Evolutionary conservation across 2,113 vertebrate genomes (phyloP).

Genomic region (Oxygymnocypris stewartii): DNA sequence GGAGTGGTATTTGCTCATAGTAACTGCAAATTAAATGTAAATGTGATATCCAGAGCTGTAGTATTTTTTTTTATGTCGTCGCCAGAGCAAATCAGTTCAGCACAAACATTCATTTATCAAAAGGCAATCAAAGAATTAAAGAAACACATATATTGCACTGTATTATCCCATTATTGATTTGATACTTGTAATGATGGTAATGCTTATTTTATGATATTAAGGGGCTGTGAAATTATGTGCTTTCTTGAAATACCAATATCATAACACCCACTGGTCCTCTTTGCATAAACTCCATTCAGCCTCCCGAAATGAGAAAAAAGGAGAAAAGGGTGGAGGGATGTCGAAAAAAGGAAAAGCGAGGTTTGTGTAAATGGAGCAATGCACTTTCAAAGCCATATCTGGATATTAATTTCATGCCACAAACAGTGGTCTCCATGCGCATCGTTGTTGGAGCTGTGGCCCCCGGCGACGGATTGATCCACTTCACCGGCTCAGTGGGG

Average conservation of each 20-base stretch:
- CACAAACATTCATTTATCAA: constrained; percentile 48
- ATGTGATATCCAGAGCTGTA: constrained; percentile 41
- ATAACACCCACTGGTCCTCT: constrained; percentile 43
- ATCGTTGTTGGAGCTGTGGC: constrained; percentile 87
- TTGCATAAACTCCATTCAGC: constrained; percentile 45
- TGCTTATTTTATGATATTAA: constrained; percentile 54
- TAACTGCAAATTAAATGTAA: constrained; percentile 49
- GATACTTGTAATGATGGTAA: constrained; percentile 54
- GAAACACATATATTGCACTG: constrained; percentile 2
- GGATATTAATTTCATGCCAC: constrained; percentile 76
- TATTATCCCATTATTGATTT: constrained; percentile 51
- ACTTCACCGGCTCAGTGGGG: constrained; percentile 87
- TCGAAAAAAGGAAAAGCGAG: background rate
- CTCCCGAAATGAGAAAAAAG: constrained; percentile 9
- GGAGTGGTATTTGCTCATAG: constrained; percentile 38
- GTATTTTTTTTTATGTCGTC: background rate
- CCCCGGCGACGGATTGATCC: constrained; percentile 89
- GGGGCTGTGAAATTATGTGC: constrained; percentile 50
- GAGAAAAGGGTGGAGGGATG: constrained; percentile 1
- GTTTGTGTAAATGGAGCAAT: constrained; percentile 32
- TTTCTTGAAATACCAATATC: constrained; percentile 47
- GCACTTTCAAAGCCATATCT: constrained; percentile 55
- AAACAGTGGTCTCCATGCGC: constrained; percentile 74
- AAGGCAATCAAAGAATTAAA: constrained; percentile 51
- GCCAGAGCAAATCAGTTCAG: constrained; percentile 44